These are phyloP conservation scores for Tillus elongatus DNA, from an alignment of 2,888 invertebrate species.

Conservation along the genomic window DNA sequence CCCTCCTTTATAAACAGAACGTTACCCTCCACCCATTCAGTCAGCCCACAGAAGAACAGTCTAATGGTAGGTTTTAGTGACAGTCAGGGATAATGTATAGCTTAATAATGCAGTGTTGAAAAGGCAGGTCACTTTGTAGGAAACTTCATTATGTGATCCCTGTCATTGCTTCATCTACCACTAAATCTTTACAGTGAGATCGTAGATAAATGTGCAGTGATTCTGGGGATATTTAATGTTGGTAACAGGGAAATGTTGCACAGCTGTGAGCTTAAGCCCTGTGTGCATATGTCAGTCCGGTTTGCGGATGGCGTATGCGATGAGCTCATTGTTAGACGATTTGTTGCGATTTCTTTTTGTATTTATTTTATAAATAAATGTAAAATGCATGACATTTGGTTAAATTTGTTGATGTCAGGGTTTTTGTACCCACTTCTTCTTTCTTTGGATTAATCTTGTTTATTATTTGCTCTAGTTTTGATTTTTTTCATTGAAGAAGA, in stretches of 20 bases:
- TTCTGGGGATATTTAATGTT: conserved; percentile 25
- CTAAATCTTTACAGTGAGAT: conserved; percentile 24
- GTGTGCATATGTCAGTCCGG: conserved; percentile 41
- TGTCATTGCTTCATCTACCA: conserved; percentile 33
- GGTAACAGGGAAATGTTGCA: conserved; percentile 33
- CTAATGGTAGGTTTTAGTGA: conserved; percentile 37
- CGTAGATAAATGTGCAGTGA: conserved; percentile 4
- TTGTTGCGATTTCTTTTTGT: conserved; percentile 33
- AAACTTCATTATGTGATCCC: conserved; percentile 43
- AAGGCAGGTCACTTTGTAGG: conserved; percentile 45
- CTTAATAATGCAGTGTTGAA: conserved; percentile 44
- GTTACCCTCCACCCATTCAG: conserved; percentile 20
- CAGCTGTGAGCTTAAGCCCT: conserved; percentile 39
- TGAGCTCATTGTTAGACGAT: conserved; percentile 33
- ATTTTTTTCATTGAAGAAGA: neutral
- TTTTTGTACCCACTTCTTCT: conserved; percentile 16
- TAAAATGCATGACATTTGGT: conserved; percentile 26
- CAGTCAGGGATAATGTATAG: conserved; percentile 41
- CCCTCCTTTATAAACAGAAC: conserved; percentile 28
- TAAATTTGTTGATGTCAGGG: conserved; percentile 29
- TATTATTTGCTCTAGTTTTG: neutral
- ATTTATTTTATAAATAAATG: conserved; percentile 36
- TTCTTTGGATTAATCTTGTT: neutral
- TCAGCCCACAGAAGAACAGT: conserved; percentile 26
- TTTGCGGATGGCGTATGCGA: conserved; percentile 34